These are phyloP conservation scores for Hoplias malabaricus DNA, from an alignment of 2,113 vertebrate genomes.

Conservation along the genomic window DNA sequence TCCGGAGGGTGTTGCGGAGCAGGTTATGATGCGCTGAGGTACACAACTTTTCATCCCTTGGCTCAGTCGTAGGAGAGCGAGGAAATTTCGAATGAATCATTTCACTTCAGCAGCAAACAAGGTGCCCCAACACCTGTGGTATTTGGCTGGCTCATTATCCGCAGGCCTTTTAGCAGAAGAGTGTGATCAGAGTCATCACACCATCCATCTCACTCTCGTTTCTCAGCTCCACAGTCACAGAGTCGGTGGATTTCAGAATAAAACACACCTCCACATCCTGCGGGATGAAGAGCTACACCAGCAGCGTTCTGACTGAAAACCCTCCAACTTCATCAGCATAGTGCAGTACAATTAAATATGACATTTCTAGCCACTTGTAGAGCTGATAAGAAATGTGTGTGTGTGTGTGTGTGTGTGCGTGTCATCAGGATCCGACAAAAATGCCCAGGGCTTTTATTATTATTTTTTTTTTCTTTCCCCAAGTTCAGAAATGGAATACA, in stretches of 20 bases:
- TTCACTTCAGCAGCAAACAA: not conserved
- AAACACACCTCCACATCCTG: not conserved
- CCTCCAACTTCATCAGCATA: not conserved
- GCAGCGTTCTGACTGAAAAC: not conserved
- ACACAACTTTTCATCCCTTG: not conserved
- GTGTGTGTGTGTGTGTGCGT: not conserved
- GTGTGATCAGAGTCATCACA: slow-evolving; percentile 13
- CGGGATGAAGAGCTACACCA: not conserved
- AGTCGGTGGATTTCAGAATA: not conserved
- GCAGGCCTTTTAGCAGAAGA: not conserved
- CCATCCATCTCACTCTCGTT: not conserved
- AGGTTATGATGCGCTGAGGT: too few relatives aligned
- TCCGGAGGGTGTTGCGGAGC: too few relatives aligned
- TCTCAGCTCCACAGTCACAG: not conserved
- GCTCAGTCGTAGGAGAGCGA: not conserved
- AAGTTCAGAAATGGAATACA: too few relatives aligned
- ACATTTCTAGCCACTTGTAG: not conserved
- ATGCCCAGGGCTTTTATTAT: too few relatives aligned
- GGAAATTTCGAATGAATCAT: not conserved
- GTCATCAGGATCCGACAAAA: too few relatives aligned
- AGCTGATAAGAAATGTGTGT: not conserved
- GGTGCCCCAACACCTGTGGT: not conserved
- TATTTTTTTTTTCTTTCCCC: too few relatives aligned
- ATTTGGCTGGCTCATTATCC: not conserved
- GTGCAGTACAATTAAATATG: not conserved